Conservation (phyloP, 2,888 invertebrate genomes). For the Tipula helvola region DNA sequence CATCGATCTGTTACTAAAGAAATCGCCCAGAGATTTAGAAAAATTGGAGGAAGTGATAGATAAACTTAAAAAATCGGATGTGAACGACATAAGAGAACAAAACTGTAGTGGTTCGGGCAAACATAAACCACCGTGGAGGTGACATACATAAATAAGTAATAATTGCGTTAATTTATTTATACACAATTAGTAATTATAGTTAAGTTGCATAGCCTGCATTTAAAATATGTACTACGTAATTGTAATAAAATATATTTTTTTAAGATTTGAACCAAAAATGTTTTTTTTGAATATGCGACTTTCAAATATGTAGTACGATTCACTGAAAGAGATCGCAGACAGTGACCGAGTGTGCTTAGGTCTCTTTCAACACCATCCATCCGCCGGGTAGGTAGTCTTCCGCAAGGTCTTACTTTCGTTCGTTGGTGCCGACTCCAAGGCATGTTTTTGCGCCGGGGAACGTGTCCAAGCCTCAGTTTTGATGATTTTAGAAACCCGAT, state of each 20-base stretch:
- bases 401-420: too few species aligned
- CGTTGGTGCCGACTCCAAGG: too few species aligned
- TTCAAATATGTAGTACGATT: too few species aligned
- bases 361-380: too few species aligned
- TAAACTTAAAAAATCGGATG: background rate
- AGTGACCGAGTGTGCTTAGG: too few species aligned
- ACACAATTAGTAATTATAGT: background rate
- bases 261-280: background rate
- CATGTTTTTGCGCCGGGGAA: too few species aligned
- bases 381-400: too few species aligned
- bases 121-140: background rate
- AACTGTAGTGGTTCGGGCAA: background rate
- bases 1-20: slow-evolving; percentile 36
- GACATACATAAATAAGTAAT: background rate
- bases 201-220: background rate
- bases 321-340: too few species aligned
- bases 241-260: background rate
- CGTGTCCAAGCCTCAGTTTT: too few species aligned
- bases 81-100: background rate
- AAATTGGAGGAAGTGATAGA: slow-evolving; percentile 27
- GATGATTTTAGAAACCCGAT: too few species aligned
- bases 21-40: slow-evolving; percentile 37
- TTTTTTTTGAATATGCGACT: background rate
- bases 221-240: background rate
- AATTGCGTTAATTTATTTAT: background rate